phyloP scores from a whole-genome alignment of 2,888 invertebrate genomes.

The Oscheius sp. region DNA sequence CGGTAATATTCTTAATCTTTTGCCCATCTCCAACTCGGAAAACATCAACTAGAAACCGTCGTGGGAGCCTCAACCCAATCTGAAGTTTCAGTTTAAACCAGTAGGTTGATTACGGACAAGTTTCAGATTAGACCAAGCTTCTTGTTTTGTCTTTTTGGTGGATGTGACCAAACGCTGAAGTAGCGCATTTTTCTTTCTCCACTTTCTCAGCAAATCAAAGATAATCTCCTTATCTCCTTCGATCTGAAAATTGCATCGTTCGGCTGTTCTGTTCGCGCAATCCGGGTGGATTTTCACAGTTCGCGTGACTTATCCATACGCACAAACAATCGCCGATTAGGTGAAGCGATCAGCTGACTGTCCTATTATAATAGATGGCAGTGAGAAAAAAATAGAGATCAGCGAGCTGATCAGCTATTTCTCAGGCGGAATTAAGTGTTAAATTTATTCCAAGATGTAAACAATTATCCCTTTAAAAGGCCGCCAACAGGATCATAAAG shows the following conservation, averaged over 20 bases:
- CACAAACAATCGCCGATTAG: conserved; percentile 33
- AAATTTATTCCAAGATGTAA: too few relatives aligned
- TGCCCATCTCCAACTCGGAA: conserved; percentile 17
- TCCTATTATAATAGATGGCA: conserved; percentile 29
- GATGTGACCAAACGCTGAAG: conserved; percentile 20
- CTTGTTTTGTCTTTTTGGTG: conserved; percentile 20
- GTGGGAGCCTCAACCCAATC: background rate
- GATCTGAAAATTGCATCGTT: conserved; percentile 13
- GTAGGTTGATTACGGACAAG: background rate
- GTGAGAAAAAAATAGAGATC: conserved; percentile 9
- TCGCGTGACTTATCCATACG: conserved; percentile 31
- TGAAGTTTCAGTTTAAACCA: background rate
- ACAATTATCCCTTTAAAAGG: too few relatives aligned
- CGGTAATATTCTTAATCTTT: conserved; percentile 11
- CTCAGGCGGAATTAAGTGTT: background rate
- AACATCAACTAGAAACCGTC: conserved; percentile 21
- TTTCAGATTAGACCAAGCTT: conserved; percentile 19
- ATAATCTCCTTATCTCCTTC: conserved; percentile 15
- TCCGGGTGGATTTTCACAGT: conserved; percentile 27
- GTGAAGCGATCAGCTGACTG: conserved; percentile 31
- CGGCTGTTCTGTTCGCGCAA: conserved; percentile 5
- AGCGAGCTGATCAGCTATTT: conserved; percentile 20
- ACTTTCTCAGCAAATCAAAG: background rate
- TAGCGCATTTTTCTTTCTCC: conserved; percentile 10
- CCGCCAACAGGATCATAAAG: too few relatives aligned